Evolutionary conservation across 2,797 vertebrate species (phyloP), one percentile per base, ranked within the genome.

Genomic region (Onychomys leucogaster): DNA sequence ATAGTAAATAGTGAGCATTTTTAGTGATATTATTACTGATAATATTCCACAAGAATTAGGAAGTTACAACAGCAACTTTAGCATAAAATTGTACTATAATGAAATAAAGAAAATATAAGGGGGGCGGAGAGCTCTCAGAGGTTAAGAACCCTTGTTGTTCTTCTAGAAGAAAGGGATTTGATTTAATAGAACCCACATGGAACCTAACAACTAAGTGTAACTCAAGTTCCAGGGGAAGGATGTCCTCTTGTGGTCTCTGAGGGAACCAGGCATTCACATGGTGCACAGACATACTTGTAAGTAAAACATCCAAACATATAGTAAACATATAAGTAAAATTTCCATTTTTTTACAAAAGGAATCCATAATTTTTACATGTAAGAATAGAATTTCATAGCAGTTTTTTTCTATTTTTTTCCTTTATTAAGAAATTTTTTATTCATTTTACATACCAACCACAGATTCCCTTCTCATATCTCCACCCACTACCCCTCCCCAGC

Each of bases 291-390:
- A 67, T 49, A 67, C 34, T 14, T n/a, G 3, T 49, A 49, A 67
- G 43, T 32, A 49, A 63, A 85, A 85, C 29, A 49, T 32, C 19
- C 43, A 67, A 14, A 49, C 19, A 83, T 27, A 83, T 32, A 83
- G 43, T 85, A 67, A 25, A 57, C 65, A 85, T 81, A 2, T 69
- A 46, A 89, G 14, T 83, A 85, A 94, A 92, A 90, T 89, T 49
- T 41, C 98, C 57, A 98, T 97, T 90, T 96, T 95, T 97, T 67
- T 83, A 89, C 34, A 96, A 95, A 89, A 34, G 14, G 85, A 89
- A 90, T 95, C 78, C 94, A 96, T 92, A 92, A 83, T 83, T 98
- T 98, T 97, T 97, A 98, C 52, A 69, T 91, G 78, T 96, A 78
- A 84, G 90, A 73, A 16, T 80, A 25, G 82, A 69, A 37, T 97